These are phyloP conservation scores for Sceloporus undulatus DNA, from an alignment of 2,113 vertebrate genomes.

Conservation along the genomic window DNA sequence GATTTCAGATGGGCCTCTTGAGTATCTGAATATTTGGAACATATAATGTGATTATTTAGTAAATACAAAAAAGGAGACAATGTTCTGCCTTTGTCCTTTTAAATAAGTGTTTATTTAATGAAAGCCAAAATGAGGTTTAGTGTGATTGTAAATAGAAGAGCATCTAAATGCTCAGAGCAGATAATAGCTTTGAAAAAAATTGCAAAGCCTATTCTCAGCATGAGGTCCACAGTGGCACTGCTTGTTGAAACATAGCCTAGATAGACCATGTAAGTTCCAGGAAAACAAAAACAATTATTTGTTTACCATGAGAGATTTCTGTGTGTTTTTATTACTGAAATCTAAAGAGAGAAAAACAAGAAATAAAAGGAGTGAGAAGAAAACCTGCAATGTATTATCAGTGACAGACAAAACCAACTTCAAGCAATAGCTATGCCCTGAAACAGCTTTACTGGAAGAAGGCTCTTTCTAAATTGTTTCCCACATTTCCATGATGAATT, in stretches of 20 bases:
- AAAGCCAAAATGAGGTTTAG: constrained; percentile 40
- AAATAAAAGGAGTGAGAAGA: neutral
- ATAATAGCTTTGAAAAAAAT: constrained; percentile 20
- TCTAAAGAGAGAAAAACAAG: constrained; percentile 1
- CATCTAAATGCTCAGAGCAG: neutral
- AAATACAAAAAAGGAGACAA: constrained; percentile 16
- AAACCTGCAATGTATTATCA: neutral
- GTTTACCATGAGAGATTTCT: constrained; percentile 16
- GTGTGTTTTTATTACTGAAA: constrained; percentile 7
- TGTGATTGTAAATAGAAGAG: constrained; percentile 15
- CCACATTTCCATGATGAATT: neutral
- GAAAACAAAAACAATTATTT: constrained; percentile 46
- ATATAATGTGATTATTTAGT: neutral
- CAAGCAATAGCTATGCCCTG: fast-evolving
- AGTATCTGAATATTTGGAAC: neutral
- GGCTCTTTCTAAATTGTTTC: neutral
- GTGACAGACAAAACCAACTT: constrained; percentile 17
- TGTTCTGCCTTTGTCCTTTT: constrained; percentile 24
- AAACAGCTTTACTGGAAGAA: neutral
- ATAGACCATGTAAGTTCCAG: constrained; percentile 27
- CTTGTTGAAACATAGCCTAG: constrained; percentile 29
- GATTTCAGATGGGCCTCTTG: neutral
- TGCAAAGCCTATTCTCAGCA: constrained; percentile 33
- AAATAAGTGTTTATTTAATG: constrained; percentile 37
- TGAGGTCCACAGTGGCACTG: neutral